Conservation (phyloP, 2,113 vertebrate genomes). For the Litocranius walleri region DNA sequence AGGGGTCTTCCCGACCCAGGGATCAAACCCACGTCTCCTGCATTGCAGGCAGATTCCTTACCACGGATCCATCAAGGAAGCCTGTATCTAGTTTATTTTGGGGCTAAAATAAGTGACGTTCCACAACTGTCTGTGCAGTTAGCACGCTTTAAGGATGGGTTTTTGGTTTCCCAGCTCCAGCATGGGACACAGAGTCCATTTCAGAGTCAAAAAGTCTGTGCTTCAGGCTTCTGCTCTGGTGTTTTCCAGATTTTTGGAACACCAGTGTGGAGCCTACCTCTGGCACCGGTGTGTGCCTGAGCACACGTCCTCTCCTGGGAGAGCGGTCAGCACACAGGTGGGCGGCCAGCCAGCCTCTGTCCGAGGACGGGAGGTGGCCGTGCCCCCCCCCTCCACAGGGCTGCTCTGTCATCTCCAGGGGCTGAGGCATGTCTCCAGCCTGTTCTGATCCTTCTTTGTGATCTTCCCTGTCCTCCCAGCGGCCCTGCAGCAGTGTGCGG, state of each 20-base stretch:
- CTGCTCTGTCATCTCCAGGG: neutral
- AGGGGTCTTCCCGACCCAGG: neutral
- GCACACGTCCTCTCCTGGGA: neutral
- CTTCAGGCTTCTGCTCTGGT: neutral
- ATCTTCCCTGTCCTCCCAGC: conserved; percentile 71
- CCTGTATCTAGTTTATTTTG: neutral
- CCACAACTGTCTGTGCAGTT: neutral
- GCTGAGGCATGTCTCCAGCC: neutral
- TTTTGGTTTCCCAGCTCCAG: neutral
- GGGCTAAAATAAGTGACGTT: neutral
- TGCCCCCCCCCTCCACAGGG: neutral
- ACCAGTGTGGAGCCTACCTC: neutral
- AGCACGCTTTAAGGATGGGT: neutral
- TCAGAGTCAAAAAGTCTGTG: neutral
- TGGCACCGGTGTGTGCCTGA: neutral
- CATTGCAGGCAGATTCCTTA: neutral
- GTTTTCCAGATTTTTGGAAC: neutral
- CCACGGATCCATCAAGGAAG: neutral
- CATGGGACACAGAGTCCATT: neutral
- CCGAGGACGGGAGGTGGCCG: neutral
- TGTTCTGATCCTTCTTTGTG: neutral
- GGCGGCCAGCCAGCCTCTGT: neutral
- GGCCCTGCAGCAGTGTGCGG: conserved; percentile 80
- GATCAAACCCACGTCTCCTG: neutral
- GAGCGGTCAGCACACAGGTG: too few relatives aligned